phyloP scores from a whole-genome alignment of 2,888 invertebrate species.

The Galeopsomyia nigrocyanea region DNA sequence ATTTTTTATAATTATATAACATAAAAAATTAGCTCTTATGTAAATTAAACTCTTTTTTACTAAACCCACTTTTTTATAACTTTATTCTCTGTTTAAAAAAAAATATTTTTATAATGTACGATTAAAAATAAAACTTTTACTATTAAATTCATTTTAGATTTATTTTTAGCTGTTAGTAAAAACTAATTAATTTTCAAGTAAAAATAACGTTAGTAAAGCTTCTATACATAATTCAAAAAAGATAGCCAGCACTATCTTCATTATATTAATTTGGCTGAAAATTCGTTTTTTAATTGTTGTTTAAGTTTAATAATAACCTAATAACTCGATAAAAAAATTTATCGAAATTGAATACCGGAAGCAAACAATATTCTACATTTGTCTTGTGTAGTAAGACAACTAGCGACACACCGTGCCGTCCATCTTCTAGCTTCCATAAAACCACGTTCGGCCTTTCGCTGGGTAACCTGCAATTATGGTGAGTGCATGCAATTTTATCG shows the following conservation, averaged over 20 bases:
- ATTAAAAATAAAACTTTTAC: slow-evolving; percentile 44
- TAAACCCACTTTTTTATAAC: slow-evolving; percentile 29
- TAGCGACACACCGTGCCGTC: slow-evolving; percentile 3
- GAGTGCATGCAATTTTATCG: slow-evolving; percentile 20
- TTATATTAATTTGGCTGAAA: no score
- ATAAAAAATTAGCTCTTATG: slow-evolving; percentile 41
- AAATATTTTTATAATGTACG: slow-evolving; percentile 42
- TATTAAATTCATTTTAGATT: slow-evolving; percentile 23
- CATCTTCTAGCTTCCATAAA: background rate
- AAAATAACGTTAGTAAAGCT: slow-evolving; percentile 24
- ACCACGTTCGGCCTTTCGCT: slow-evolving; percentile 21
- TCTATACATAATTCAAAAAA: slow-evolving; percentile 44
- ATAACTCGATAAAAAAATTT: no score
- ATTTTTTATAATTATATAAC: slow-evolving; percentile 46
- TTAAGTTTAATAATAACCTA: slow-evolving; percentile 22
- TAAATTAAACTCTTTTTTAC: slow-evolving; percentile 36
- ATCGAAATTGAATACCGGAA: slow-evolving; percentile 14
- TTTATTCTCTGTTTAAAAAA: slow-evolving; percentile 31
- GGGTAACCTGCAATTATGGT: slow-evolving; percentile 44
- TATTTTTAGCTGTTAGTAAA: slow-evolving; percentile 8
- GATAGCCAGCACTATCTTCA: slow-evolving; percentile 40
- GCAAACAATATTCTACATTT: background rate
- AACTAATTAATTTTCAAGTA: slow-evolving; percentile 16
- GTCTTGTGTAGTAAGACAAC: slow-evolving; percentile 16
- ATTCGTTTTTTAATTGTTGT: no score